Evolutionary conservation across 1,140 invertebrate species (phyloP), one percentile per base, ranked within the genome.

Genomic region (Pseudomyrmex flavicornis): DNA sequence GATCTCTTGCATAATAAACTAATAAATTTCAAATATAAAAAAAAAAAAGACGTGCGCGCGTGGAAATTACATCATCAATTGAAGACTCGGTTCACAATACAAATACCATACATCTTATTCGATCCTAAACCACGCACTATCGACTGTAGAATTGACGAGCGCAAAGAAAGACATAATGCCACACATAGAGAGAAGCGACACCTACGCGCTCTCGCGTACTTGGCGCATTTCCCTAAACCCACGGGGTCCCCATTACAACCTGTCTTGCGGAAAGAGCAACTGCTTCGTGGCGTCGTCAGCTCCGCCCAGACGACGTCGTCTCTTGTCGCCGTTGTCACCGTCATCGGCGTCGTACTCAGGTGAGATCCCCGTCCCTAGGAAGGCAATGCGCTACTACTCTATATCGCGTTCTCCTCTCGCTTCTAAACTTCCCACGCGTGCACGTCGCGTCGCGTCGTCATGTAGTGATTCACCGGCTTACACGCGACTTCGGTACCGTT

Each of bases 381-480:
- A 46, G 59, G 70, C 70, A 59, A 73, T 74, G 56, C 72, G 35
- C 73, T 73, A n/a, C 52, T 66, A n/a, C 48, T 59, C 35, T 35
- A 35, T 35, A 48, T 46, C 20, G 35, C 75, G 35, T 20, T n/a
- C 46, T 46, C 73, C 44, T 72, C 54, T 76, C 66, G 66, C 46
- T 56, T 15, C 62, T 10, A 58, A 70, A 50, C 82, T 73, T 86
- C 88, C 89, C 85, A 90, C 88, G 80, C 76, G 66, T 62, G n/a
- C 62, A 68, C 44, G 77, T 15, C 75, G 35, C 58, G 74, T 63
- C 65, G 82, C 68, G 13, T 74, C 58, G 68, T 20, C 46, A 79
- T 88, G 62, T 20, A 73, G 87, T 89, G 88, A 90, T 90, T 90
- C 90, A 90, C 85, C 89, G 82, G 84, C 80, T 88, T 87, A 85